Evolutionary conservation across 2,888 invertebrate species (phyloP), one percentile per base, ranked within the genome.

Genomic region (Synergus itoensis): DNA sequence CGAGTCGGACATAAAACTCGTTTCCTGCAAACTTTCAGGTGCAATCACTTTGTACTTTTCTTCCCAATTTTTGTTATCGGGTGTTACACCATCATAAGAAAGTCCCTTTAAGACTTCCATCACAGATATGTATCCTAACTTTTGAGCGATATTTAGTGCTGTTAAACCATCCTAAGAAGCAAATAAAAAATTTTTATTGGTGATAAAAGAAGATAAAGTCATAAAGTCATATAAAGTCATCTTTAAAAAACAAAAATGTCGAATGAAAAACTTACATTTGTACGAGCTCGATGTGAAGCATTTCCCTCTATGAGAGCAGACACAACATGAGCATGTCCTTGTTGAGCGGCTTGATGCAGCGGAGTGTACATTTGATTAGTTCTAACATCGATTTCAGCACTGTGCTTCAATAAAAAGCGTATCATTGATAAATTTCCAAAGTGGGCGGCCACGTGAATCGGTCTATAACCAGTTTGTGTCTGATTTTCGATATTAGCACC

Each of bases 1-100:
- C 0, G 99, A 99, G 92, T 99, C 99, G 36, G 98, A 98, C 95
- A 99, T 97, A 93, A 99, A 97, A 82, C 89, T 91, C 12, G 98
- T 97, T 93, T 99, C 99, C 92, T 99, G 99, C 98, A 99, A 98
- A 85, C 98, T 97, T 93, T 99, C 99, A 0, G 99, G 99, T 77
- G 98, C 98, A 83, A 98, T 97, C 76, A 99, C 98, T 92, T 97
- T 96, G 93, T 99, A 99, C 93, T 99, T 98, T 91, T 99, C 99
- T 91, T 99, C 99, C 87, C 94, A 92, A 92, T 94, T 94, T 93
- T 77, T 92, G 78, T 90, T 92, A 79, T 92, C 91, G 90, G 94
- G 92, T 91, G 94, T 89, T 11, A 94, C 84, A n/a, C 88, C 90
- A 48, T 92, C 92, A 67, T 92, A 91, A 16, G 90, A 86, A 21